Evolutionary conservation across 2,113 vertebrate genomes (phyloP), one percentile per base, ranked within the genome.

Genomic region (Plecturocebus donacophilus): DNA sequence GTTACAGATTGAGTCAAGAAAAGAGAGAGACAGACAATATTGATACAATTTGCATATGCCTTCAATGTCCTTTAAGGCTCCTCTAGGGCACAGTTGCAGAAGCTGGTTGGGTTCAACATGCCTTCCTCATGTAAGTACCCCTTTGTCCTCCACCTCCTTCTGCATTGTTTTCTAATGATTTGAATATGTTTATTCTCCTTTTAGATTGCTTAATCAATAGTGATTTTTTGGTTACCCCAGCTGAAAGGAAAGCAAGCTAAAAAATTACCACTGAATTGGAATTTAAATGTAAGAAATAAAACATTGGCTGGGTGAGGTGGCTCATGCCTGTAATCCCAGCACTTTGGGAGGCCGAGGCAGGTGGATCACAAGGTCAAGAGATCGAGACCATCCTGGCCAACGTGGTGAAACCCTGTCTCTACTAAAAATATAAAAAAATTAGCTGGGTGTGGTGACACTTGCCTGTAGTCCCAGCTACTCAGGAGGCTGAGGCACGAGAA

Each of bases 231-330:
- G 54, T 21, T 47, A 30, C 11, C 30, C 8, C n/a, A 86, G 71
- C 66, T 27, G 52, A 35, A 73, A 95, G 52, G 90, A 95, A 92
- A 89, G 23, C 64, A 64, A 89, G 56, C 13, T 91, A 54, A 86
- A 84, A 80, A 52, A n/a, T 47, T 42, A 79, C 38, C 54, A 21
- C 52, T 54, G 52, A 90, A 76, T 42, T 95, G 8, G 25, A 49
- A 84, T 79, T 64, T 58, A 61, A 79, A 87, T 79, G 27, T 32
- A 61, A 93, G 4, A 82, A 86, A 86, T 70, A 76, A 86, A 83
- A 77, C 6, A 25, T 86, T 16, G 16, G 52, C 52, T 52, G 52
- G 52, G 52, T 52, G 16, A 5, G 1, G 52, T 52, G 52, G 52
- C 16, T 52, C 49, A 52, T 5, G 4, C 16, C 49, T 52, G 49